Conservation (phyloP, 2,113 vertebrate species). For the Thymallus thymallus region DNA sequence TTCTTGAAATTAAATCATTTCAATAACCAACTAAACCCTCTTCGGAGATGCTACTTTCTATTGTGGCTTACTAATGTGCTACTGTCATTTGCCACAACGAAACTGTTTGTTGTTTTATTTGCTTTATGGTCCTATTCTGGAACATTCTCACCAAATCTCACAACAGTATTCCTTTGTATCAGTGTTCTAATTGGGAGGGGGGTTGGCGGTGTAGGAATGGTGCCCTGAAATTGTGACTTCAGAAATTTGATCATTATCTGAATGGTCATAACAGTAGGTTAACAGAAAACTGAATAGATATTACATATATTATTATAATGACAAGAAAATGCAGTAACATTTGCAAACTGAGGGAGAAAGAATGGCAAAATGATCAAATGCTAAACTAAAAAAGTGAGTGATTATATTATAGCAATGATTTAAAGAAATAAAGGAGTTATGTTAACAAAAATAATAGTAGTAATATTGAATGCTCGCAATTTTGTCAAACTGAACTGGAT, state of each 20-base stretch:
- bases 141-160: conserved; percentile 24
- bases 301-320: conserved; percentile 44
- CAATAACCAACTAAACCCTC: neutral
- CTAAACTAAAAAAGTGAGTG: conserved; percentile 46
- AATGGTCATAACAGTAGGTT: neutral
- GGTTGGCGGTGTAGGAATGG: conserved; percentile 7
- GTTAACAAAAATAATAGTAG: conserved; percentile 71
- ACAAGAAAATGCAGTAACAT: conserved; percentile 57
- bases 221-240: neutral
- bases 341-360: conserved; percentile 55
- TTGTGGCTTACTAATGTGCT: conserved; percentile 9
- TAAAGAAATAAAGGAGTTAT: conserved; percentile 65
- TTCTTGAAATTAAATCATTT: neutral
- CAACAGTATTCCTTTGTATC: conserved; percentile 52
- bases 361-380: conserved; percentile 57
- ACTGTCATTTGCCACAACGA: conserved; percentile 12
- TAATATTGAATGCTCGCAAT: conserved; percentile 75
- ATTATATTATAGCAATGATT: conserved; percentile 64
- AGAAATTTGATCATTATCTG: neutral
- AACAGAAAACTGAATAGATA: conserved; percentile 6
- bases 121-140: conserved; percentile 15
- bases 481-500: conserved; percentile 78
- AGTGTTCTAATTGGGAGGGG: conserved; percentile 58
- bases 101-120: conserved; percentile 13
- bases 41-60: conserved; percentile 4